phyloP scores from a whole-genome alignment of 2,888 invertebrate genomes.

The Epinotia ramella region DNA sequence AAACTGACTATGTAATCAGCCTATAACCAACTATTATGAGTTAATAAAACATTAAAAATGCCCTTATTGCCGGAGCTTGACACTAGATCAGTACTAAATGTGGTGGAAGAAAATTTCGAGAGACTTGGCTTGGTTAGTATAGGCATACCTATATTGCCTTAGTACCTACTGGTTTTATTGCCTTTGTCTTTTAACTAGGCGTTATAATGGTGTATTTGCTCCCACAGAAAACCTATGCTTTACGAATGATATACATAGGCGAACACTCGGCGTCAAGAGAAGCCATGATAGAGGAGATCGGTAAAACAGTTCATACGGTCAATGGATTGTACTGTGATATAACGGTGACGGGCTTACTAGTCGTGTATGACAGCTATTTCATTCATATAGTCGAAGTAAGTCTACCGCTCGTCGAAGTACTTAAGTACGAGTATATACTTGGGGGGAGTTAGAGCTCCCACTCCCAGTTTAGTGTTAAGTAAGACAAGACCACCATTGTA shows the following conservation, averaged over 20 bases:
- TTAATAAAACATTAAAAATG: slow-evolving; percentile 17
- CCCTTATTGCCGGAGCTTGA: slow-evolving; percentile 70
- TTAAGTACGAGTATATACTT: slow-evolving; percentile 47
- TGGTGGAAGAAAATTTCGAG: slow-evolving; percentile 76
- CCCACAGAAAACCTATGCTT: slow-evolving; percentile 78
- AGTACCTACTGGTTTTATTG: background rate
- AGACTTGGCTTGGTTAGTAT: slow-evolving; percentile 67
- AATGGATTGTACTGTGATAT: slow-evolving; percentile 78
- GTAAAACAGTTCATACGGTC: slow-evolving; percentile 63
- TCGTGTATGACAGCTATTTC: slow-evolving; percentile 81
- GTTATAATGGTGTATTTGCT: background rate
- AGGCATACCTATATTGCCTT: background rate
- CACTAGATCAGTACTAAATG: slow-evolving; percentile 64
- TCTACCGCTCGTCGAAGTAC: too few relatives aligned
- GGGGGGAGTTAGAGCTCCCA: too few relatives aligned
- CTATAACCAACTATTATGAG: slow-evolving; percentile 6
- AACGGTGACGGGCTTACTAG: slow-evolving; percentile 72
- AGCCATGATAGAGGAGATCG: slow-evolving; percentile 66
- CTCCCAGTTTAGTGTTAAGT: too few relatives aligned
- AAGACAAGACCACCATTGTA: too few relatives aligned
- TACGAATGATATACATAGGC: slow-evolving; percentile 78
- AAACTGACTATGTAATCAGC: slow-evolving; percentile 3
- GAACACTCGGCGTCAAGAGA: slow-evolving; percentile 71
- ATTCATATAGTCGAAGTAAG: slow-evolving; percentile 82
- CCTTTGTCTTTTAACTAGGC: background rate